Percentiles rank a stretch among this genome's conserved stretches.
Evolutionary conservation across 2,797 vertebrate species (phyloP).

Genomic region (Eutrigla gurnardus): DNA sequence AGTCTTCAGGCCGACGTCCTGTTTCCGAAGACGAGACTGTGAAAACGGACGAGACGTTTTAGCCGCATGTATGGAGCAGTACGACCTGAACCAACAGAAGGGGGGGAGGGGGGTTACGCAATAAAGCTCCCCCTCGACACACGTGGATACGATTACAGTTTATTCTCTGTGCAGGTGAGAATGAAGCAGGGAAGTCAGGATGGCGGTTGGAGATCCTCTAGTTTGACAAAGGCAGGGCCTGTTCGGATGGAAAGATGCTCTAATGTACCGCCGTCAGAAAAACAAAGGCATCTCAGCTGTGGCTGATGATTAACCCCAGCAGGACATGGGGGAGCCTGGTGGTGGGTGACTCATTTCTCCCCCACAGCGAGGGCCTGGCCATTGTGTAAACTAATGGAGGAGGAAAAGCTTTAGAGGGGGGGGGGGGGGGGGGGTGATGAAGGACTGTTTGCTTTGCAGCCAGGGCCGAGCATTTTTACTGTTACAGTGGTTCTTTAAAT

Average conservation of each 20-base stretch:
- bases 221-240: slow-evolving; percentile 29
- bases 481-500: slow-evolving; percentile 59
- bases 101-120: not conserved
- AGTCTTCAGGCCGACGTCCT: slow-evolving; percentile 91
- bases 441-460: slow-evolving; percentile 71
- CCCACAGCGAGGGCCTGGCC: slow-evolving; percentile 79
- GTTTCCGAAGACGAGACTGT: slow-evolving; percentile 89
- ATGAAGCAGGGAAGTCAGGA: slow-evolving; percentile 5
- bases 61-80: not conserved
- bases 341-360: slow-evolving; percentile 85
- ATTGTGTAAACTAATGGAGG: slow-evolving; percentile 79
- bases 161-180: slow-evolving; percentile 4
- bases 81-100: not conserved
- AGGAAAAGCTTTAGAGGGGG: slow-evolving; percentile 62
- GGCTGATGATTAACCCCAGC: slow-evolving; percentile 87
- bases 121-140: not conserved
- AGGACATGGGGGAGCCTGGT: slow-evolving; percentile 81
- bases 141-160: not conserved
- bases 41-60: slow-evolving; percentile 40
- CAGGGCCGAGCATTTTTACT: slow-evolving; percentile 50
- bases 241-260: slow-evolving; percentile 62
- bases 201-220: not conserved
- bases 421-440: slow-evolving; percentile 71
- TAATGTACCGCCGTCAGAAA: slow-evolving; percentile 74
- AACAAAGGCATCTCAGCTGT: slow-evolving; percentile 77